These are phyloP conservation scores for Trigoniulus corallinus DNA, from an alignment of 1,140 invertebrate species.

Conservation along the genomic window DNA sequence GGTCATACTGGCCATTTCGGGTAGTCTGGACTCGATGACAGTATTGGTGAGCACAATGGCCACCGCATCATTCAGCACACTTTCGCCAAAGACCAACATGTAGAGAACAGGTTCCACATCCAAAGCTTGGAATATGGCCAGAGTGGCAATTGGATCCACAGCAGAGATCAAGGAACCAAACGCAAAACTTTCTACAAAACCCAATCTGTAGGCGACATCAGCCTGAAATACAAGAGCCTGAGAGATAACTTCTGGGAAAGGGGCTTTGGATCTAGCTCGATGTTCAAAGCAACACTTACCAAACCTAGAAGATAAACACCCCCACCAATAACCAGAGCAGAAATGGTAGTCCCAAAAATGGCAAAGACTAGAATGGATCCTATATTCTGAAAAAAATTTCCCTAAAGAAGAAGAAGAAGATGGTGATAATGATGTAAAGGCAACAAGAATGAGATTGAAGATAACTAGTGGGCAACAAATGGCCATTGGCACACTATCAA, in stretches of 20 bases:
- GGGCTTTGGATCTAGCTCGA: constrained; percentile 1
- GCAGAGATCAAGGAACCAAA: constrained; percentile 97
- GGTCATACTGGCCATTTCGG: constrained; percentile 39
- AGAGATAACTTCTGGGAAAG: too few species aligned
- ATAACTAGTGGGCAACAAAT: too few species aligned
- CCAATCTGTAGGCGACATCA: constrained; percentile 64
- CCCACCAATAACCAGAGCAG: constrained; percentile 81
- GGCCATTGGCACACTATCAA: too few species aligned
- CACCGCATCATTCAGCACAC: constrained; percentile 95
- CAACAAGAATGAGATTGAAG: constrained; percentile 5
- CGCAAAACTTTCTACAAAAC: constrained; percentile 92
- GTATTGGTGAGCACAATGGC: constrained; percentile 79
- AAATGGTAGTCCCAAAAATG: constrained; percentile 89
- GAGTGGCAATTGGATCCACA: constrained; percentile 93
- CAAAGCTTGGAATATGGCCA: constrained; percentile 95
- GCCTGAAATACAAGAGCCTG: constrained; percentile 31
- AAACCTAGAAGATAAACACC: constrained; percentile 86
- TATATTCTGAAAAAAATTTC: constrained; percentile 97
- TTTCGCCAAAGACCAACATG: constrained; percentile 98
- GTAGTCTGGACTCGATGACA: constrained; percentile 49
- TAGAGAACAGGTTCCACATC: constrained; percentile 90
- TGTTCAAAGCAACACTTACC: too few species aligned
- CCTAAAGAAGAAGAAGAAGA: constrained; percentile 25
- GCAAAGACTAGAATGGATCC: constrained; percentile 79
- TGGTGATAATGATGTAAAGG: constrained; percentile 3